Percentiles rank a stretch among this genome's conserved stretches.
Conservation (phyloP, 2,888 invertebrate species). For the Chymomyza procnemis region DNA sequence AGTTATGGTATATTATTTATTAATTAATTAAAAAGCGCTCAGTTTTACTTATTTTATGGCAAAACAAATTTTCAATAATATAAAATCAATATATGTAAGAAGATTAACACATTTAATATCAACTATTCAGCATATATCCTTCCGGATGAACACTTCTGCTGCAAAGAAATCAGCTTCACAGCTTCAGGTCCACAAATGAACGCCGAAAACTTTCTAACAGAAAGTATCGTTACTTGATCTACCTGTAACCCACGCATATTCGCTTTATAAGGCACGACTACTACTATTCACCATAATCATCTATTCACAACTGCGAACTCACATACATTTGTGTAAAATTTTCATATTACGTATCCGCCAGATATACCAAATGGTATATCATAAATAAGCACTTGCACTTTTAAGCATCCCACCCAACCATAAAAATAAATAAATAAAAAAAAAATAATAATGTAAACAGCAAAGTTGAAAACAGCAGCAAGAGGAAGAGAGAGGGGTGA, state of each 20-base stretch:
- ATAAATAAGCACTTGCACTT: neutral
- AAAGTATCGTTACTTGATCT: neutral
- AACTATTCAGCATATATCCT: too few species aligned
- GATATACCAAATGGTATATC: neutral
- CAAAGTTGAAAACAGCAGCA: neutral
- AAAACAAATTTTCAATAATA: too few species aligned
- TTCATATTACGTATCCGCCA: neutral
- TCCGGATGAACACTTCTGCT: too few species aligned
- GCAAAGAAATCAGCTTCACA: too few species aligned
- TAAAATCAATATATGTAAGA: too few species aligned
- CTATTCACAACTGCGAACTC: neutral
- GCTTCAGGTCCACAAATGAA: too few species aligned
- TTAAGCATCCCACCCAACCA: neutral
- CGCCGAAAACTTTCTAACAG: too few species aligned
- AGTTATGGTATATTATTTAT: too few species aligned
- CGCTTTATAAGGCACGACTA: neutral
- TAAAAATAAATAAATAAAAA: neutral
- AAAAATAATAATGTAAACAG: neutral
- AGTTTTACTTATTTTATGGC: too few species aligned
- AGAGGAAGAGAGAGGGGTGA: neutral
- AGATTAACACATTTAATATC: too few species aligned
- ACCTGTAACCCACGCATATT: neutral
- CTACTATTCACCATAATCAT: neutral
- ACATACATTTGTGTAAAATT: neutral
- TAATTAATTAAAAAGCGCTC: too few species aligned